Conservation (phyloP, 2,113 vertebrate genomes). For the Chamaetylas fuelleborni region DNA sequence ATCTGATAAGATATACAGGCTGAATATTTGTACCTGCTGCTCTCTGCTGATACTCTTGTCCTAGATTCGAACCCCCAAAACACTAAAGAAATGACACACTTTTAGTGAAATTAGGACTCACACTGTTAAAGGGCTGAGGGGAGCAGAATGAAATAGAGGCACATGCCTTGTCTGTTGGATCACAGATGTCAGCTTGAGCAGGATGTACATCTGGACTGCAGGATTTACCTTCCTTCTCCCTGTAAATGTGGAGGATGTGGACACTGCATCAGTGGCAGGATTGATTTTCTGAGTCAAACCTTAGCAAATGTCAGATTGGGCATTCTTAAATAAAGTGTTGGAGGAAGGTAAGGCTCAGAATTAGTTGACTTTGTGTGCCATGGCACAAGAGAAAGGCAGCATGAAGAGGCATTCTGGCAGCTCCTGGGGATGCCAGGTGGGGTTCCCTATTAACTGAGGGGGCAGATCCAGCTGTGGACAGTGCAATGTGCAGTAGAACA, state of each 20-base stretch:
- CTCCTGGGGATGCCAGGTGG: neutral
- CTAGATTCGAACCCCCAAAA: conserved; percentile 85
- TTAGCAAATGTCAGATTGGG: neutral
- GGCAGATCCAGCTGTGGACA: neutral
- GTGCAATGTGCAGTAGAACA: neutral
- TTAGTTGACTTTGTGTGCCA: neutral
- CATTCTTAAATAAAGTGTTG: neutral
- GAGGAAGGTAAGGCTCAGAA: neutral
- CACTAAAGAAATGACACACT: conserved; percentile 93
- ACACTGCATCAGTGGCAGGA: neutral
- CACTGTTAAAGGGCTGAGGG: conserved; percentile 75
- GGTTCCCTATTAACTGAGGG: neutral
- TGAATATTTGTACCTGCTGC: conserved; percentile 72
- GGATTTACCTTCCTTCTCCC: neutral
- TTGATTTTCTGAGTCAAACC: neutral
- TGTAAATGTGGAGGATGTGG: rapidly evolving
- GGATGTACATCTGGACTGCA: neutral
- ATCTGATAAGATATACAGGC: conserved; percentile 80
- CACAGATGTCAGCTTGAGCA: neutral
- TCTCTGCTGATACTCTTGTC: conserved; percentile 79
- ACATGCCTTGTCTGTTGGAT: conserved; percentile 5
- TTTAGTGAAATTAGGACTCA: conserved; percentile 86
- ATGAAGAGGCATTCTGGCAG: neutral
- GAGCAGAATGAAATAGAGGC: conserved; percentile 56
- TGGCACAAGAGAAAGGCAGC: neutral